Evolutionary conservation across 2,113 vertebrate species (phyloP).

Genomic region (Vicugna pacos): DNA sequence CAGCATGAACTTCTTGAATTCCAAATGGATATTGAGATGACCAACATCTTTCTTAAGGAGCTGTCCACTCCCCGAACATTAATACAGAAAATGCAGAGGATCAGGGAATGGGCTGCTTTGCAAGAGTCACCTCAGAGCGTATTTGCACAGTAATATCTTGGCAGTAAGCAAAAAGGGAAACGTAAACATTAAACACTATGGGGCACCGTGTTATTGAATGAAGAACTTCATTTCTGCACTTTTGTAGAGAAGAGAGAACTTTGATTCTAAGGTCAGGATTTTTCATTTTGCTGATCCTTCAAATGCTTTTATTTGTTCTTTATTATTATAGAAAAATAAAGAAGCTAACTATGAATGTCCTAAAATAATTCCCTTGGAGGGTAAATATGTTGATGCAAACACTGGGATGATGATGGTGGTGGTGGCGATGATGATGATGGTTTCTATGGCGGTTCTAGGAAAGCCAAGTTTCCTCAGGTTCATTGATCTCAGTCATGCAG

Average conservation of each 20-base stretch:
- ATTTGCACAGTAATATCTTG: conserved; percentile 28
- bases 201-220: conserved; percentile 13
- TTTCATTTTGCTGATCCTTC: conserved; percentile 30
- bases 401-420: background rate
- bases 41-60: background rate
- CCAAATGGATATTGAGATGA: background rate
- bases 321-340: conserved; percentile 11
- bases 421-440: background rate
- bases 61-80: background rate
- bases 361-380: conserved; percentile 9
- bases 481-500: background rate
- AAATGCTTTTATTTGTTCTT: conserved; percentile 46
- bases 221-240: conserved; percentile 58
- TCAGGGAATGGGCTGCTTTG: background rate
- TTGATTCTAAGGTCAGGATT: conserved; percentile 42
- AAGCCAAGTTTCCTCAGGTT: background rate
- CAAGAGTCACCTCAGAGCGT: background rate
- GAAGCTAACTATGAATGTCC: background rate
- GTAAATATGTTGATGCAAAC: background rate
- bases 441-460: background rate
- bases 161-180: conserved; percentile 15
- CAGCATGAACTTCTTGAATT: background rate
- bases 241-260: background rate
- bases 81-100: conserved; percentile 38
- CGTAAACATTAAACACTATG: conserved; percentile 19